Evolutionary conservation across 2,113 vertebrate species (phyloP).

Genomic region (Apistogramma diplotaenia): DNA sequence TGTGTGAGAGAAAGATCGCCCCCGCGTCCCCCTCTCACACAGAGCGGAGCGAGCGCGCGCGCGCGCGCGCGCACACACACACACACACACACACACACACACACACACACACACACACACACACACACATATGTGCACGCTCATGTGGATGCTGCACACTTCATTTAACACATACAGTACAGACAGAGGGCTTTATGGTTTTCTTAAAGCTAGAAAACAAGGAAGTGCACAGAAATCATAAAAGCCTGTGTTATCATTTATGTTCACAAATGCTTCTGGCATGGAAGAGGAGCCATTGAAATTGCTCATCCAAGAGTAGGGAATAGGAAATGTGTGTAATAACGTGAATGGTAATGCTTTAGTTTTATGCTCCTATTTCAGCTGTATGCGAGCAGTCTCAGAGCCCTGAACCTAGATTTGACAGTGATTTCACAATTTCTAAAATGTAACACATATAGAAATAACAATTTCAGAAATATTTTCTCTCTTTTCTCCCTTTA

Average conservation of each 20-base stretch:
- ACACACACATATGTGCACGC: conserved; percentile 2
- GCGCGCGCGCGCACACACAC: no score
- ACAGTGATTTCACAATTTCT: conserved; percentile 67
- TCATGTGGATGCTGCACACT: conserved; percentile 57
- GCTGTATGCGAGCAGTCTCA: conserved; percentile 44
- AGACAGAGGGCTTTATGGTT: conserved; percentile 70
- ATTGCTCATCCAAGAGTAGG: conserved; percentile 72
- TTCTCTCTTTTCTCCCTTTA: conserved; percentile 32
- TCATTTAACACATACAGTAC: conserved; percentile 69
- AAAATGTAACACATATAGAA: conserved; percentile 63
- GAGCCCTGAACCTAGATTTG: conserved; percentile 58
- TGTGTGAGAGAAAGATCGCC: no score
- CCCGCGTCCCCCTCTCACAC: no score
- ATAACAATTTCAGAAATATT: conserved; percentile 45
- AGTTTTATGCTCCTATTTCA: conserved; percentile 66
- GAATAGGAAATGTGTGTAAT: conserved; percentile 73
- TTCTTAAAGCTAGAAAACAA: conserved; percentile 71
- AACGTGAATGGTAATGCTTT: conserved; percentile 72
- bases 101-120: background rate
- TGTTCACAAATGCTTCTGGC: conserved; percentile 70
- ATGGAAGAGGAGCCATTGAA: conserved; percentile 65
- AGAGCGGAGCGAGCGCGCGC: no score
- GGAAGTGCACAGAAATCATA: conserved; percentile 67
- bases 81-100: no score
- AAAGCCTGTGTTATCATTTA: conserved; percentile 74